Evolutionary conservation across 2,113 vertebrate species (phyloP).

Genomic region (Carassius carassius): DNA sequence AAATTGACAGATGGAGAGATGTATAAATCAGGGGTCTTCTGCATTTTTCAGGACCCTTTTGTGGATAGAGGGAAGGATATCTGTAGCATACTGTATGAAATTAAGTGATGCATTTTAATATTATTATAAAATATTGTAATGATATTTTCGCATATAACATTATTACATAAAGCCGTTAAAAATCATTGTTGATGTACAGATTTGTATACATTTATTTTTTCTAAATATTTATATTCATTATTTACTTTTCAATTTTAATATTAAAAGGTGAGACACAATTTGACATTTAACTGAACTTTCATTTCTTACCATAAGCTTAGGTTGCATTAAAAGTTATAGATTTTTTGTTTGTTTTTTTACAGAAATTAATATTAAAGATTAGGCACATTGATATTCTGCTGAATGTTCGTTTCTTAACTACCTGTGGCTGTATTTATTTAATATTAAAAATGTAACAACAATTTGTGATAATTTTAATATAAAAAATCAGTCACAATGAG

Average conservation of each 20-base stretch:
- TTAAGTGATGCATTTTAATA: not conserved
- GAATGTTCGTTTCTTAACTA: too few species aligned
- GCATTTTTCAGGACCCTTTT: not conserved
- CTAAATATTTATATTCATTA: not conserved
- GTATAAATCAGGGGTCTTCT: not conserved
- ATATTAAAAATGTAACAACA: too few species aligned
- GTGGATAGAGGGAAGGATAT: not conserved
- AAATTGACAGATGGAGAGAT: not conserved
- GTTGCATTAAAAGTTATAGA: not conserved
- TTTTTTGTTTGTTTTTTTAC: too few species aligned
- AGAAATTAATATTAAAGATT: too few species aligned
- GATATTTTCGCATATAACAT: not conserved
- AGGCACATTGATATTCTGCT: too few species aligned
- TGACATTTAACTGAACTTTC: not conserved
- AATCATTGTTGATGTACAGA: not conserved
- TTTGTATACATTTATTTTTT: not conserved
- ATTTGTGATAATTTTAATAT: not conserved
- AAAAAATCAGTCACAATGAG: not conserved
- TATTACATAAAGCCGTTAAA: not conserved
- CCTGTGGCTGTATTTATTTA: too few species aligned
- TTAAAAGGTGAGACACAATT: not conserved
- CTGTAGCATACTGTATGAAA: not conserved
- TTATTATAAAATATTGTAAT: not conserved
- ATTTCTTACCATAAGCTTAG: not conserved
- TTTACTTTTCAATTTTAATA: not conserved